phyloP scores from a whole-genome alignment of 1,140 invertebrate species.

The Whitmania pigra region DNA sequence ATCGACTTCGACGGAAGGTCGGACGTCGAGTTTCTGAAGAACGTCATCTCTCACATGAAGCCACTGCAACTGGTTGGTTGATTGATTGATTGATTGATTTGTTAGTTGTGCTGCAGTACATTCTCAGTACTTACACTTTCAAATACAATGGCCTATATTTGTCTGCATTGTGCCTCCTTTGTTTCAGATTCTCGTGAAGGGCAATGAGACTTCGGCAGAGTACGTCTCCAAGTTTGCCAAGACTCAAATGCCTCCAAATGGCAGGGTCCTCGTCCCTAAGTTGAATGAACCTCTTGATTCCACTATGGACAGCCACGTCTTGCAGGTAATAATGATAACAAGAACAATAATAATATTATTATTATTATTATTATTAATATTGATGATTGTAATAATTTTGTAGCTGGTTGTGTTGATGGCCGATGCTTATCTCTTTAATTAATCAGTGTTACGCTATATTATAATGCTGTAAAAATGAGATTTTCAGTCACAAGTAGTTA shows the following conservation, averaged over 20 bases:
- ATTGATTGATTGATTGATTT: neutral
- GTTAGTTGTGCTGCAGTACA: neutral
- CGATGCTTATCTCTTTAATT: neutral
- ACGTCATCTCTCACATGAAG: conserved; percentile 66
- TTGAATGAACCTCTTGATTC: conserved; percentile 79
- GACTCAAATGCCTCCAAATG: conserved; percentile 42
- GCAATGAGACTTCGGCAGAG: conserved; percentile 42
- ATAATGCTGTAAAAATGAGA: neutral
- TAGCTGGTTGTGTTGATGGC: neutral
- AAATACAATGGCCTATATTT: neutral
- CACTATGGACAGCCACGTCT: conserved; percentile 94
- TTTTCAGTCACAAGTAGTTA: neutral
- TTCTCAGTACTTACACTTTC: neutral
- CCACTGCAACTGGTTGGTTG: conserved; percentile 59
- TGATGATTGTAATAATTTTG: neutral
- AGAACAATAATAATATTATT: no score
- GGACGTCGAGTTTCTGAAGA: conserved; percentile 88
- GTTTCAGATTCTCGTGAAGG: conserved; percentile 53
- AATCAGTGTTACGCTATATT: neutral
- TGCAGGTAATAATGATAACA: conserved; percentile 57
- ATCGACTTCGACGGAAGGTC: conserved; percentile 97
- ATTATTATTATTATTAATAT: no score
- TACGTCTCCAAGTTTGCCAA: conserved; percentile 52
- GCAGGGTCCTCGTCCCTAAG: conserved; percentile 63
- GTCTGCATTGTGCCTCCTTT: neutral